These are phyloP conservation scores for Papilio machaon DNA, from an alignment of 1,140 invertebrate genomes.

Conservation along the genomic window DNA sequence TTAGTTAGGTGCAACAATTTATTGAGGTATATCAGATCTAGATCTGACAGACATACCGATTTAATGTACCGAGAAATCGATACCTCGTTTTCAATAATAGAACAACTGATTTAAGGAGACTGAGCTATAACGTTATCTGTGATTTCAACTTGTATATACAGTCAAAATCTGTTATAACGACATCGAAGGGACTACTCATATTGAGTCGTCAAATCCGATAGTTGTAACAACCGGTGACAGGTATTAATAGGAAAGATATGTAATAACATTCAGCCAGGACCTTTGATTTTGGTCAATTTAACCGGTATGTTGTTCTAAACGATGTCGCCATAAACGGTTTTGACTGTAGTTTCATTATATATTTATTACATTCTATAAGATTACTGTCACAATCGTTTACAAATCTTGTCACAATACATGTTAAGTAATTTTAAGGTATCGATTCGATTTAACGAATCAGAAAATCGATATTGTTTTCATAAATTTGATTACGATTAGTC, in stretches of 20 bases:
- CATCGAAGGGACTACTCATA: no score
- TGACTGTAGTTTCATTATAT: slow-evolving; percentile 19
- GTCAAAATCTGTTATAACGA: no score
- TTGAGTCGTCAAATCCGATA: no score
- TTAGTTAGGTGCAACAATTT: slow-evolving; percentile 56
- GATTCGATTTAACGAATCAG: neutral
- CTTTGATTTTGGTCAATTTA: no score
- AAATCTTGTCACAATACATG: slow-evolving; percentile 36
- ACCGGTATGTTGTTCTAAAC: no score
- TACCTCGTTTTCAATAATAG: slow-evolving; percentile 46
- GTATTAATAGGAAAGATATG: no score
- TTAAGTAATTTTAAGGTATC: slow-evolving; percentile 21
- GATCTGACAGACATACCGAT: slow-evolving; percentile 54
- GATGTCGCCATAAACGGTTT: no score
- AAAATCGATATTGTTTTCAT: neutral
- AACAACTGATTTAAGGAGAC: slow-evolving; percentile 38
- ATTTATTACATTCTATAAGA: slow-evolving; percentile 28
- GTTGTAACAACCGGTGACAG: no score
- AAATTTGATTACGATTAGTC: neutral
- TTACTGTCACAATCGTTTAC: slow-evolving; percentile 37
- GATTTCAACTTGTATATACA: slow-evolving; percentile 30
- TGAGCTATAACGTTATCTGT: slow-evolving; percentile 25
- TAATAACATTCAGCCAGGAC: no score
- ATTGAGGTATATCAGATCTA: slow-evolving; percentile 54
- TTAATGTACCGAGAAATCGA: slow-evolving; percentile 54